Percentiles rank a stretch among this genome's conserved stretches.
phyloP scores from a whole-genome alignment of 1,140 invertebrate species.

The Drosophila punjabiensis region DNA sequence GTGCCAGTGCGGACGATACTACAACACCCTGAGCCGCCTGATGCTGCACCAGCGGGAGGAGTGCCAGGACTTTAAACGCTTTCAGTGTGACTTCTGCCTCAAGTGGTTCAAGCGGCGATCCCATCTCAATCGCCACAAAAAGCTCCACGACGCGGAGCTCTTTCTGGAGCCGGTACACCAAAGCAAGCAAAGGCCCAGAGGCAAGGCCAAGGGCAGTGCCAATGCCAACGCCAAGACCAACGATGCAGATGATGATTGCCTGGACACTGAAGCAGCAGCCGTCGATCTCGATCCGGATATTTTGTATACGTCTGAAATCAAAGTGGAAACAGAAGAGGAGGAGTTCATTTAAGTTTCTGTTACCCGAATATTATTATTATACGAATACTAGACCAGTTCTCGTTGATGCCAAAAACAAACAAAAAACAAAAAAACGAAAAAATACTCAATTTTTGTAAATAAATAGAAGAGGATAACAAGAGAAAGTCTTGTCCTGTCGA shows the following conservation, averaged over 20 bases:
- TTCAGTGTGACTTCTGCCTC: slow-evolving; percentile 68
- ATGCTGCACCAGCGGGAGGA: slow-evolving; percentile 70
- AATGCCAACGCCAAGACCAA: slow-evolving; percentile 2
- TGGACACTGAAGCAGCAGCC: not conserved
- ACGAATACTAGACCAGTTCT: slow-evolving; percentile 62
- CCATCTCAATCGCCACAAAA: slow-evolving; percentile 70
- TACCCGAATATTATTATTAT: slow-evolving; percentile 26
- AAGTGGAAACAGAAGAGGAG: slow-evolving; percentile 54
- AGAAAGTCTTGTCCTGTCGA: slow-evolving; percentile 22
- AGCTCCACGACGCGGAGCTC: slow-evolving; percentile 60
- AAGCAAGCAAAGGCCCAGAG: slow-evolving; percentile 41
- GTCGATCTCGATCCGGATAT: slow-evolving; percentile 46
- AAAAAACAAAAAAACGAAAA: slow-evolving; percentile 17
- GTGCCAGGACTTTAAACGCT: slow-evolving; percentile 75
- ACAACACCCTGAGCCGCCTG: slow-evolving; percentile 63
- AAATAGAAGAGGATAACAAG: slow-evolving; percentile 37
- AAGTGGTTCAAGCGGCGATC: slow-evolving; percentile 78
- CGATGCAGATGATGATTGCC: slow-evolving; percentile 1
- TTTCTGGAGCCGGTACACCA: slow-evolving; percentile 24
- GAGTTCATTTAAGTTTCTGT: slow-evolving; percentile 56
- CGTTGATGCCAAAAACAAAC: slow-evolving; percentile 68
- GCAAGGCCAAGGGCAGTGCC: not conserved
- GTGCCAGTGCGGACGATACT: slow-evolving; percentile 75
- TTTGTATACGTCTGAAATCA: slow-evolving; percentile 54
- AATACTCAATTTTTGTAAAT: slow-evolving; percentile 54